Evolutionary conservation across 2,113 vertebrate genomes (phyloP).

Genomic region (Pseudorhombus dupliciocellatus): DNA sequence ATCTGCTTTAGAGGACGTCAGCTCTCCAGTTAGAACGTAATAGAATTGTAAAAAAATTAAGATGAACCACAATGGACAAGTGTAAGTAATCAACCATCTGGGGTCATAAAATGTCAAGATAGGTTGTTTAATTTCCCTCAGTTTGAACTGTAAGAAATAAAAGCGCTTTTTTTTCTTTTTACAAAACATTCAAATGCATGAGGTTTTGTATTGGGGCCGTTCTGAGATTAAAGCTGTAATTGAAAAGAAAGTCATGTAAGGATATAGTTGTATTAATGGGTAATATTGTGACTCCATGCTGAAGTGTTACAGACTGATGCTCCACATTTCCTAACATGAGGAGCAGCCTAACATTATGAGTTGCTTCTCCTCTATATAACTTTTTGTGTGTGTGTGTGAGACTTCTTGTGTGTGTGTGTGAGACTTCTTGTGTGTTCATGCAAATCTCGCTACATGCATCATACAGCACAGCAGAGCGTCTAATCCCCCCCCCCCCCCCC

Average conservation of each 20-base stretch:
- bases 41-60: too few species aligned
- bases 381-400: neutral
- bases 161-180: neutral
- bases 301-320: too few species aligned
- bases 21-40: slow-evolving; percentile 25
- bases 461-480: slow-evolving; percentile 11
- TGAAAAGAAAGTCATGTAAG: neutral
- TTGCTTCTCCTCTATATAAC: neutral
- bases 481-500: slow-evolving; percentile 42
- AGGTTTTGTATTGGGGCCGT: neutral
- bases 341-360: too few species aligned
- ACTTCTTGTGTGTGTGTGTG: neutral
- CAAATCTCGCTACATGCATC: slow-evolving; percentile 36
- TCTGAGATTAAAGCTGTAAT: neutral
- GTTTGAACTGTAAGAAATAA: neutral
- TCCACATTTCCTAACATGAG: too few species aligned
- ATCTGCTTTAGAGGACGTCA: neutral
- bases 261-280: too few species aligned
- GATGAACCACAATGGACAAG: neutral
- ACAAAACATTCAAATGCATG: neutral
- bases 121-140: slow-evolving; percentile 4
- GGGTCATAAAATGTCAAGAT: slow-evolving; percentile 12
- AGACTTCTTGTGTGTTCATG: neutral
- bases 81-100: neutral
- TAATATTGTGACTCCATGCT: too few species aligned